These are phyloP conservation scores for Halcyon badia DNA, from an alignment of 2,797 vertebrate species.

Conservation along the genomic window DNA sequence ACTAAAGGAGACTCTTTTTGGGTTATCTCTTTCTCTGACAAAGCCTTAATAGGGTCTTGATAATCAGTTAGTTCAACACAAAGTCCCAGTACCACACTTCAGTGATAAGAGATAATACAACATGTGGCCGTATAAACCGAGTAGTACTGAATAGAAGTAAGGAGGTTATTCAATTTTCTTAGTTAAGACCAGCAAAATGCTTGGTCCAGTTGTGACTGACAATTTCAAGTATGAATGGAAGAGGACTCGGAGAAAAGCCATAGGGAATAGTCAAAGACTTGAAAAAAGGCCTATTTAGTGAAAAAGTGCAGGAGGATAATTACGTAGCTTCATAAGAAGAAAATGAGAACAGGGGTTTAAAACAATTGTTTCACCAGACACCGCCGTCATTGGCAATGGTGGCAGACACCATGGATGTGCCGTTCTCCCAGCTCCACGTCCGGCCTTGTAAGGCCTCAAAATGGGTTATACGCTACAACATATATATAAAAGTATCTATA, in stretches of 20 bases:
- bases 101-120: background rate
- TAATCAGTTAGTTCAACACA: background rate
- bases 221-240: background rate
- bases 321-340: background rate
- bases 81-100: background rate
- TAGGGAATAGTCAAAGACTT: background rate
- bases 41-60: background rate
- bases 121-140: background rate
- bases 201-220: background rate
- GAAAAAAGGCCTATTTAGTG: background rate
- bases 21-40: background rate
- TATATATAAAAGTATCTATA: background rate
- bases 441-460: background rate
- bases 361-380: background rate
- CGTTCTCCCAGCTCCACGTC: background rate
- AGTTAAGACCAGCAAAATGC: background rate
- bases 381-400: background rate
- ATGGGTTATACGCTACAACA: background rate
- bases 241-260: background rate
- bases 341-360: background rate
- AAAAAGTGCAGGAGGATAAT: background rate
- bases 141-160: background rate
- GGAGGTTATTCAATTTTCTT: background rate
- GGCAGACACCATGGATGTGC: background rate
- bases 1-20: background rate